These are phyloP conservation scores for Parotocinclus haroldoi DNA, from an alignment of 2,797 vertebrate genomes.

Conservation along the genomic window DNA sequence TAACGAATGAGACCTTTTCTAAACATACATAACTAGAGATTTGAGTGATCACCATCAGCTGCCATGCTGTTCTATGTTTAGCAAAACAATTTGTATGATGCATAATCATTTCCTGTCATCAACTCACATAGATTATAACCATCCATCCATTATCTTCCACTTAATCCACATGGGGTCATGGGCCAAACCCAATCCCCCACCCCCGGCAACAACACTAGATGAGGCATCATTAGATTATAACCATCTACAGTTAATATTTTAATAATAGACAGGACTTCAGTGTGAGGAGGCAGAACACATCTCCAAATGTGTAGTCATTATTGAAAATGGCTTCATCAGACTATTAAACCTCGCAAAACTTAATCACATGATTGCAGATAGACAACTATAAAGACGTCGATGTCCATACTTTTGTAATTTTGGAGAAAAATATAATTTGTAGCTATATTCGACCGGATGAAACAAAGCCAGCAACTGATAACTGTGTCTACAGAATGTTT, in stretches of 20 bases:
- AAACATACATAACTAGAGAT: constrained; percentile 2
- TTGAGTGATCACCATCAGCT: constrained; percentile 56
- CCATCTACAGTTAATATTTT: constrained; percentile 63
- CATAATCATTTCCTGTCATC: constrained; percentile 60
- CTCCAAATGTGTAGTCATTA: constrained; percentile 25
- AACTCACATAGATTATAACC: constrained; percentile 60
- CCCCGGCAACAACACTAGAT: too few relatives aligned
- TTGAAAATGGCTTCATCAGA: not conserved
- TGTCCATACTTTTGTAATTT: too few relatives aligned
- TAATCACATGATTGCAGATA: not conserved
- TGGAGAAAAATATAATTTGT: too few relatives aligned
- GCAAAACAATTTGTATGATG: constrained; percentile 44
- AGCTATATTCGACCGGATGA: too few relatives aligned
- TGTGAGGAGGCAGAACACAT: constrained; percentile 16
- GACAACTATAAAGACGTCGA: too few relatives aligned
- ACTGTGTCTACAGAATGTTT: too few relatives aligned
- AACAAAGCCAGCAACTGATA: too few relatives aligned
- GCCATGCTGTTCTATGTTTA: constrained; percentile 60
- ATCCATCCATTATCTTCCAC: too few relatives aligned
- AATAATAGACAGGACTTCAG: constrained; percentile 49
- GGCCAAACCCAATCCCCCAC: too few relatives aligned
- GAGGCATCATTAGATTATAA: constrained; percentile 65
- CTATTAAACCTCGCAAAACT: constrained; percentile 1
- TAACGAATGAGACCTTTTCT: too few relatives aligned
- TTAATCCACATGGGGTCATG: too few relatives aligned